Evolutionary conservation across 2,797 vertebrate species (phyloP).

Genomic region (Thalassophryne amazonica): DNA sequence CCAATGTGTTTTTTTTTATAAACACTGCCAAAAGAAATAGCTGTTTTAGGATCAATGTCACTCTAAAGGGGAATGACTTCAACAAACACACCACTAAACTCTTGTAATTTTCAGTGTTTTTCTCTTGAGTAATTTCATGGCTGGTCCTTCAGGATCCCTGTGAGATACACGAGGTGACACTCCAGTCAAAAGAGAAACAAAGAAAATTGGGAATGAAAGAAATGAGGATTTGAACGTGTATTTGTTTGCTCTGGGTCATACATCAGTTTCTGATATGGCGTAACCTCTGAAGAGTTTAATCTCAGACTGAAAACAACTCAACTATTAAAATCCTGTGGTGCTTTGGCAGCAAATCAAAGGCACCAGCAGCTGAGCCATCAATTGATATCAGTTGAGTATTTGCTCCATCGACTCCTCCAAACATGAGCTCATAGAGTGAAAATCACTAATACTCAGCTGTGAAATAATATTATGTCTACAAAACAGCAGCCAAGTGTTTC

Average conservation of each 20-base stretch:
- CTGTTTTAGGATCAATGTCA: too few species aligned
- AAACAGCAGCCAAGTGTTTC: neutral
- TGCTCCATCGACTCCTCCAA: too few species aligned
- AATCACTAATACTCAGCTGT: neutral
- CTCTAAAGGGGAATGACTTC: too few species aligned
- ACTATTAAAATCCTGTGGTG: neutral
- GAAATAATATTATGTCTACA: neutral
- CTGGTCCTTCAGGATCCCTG: neutral
- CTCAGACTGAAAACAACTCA: slow-evolving; percentile 16
- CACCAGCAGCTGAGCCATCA: neutral
- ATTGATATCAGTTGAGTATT: neutral
- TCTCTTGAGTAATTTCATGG: neutral
- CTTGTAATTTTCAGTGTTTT: too few species aligned
- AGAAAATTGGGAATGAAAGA: slow-evolving; percentile 17
- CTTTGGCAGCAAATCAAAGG: slow-evolving; percentile 8
- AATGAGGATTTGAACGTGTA: slow-evolving; percentile 19
- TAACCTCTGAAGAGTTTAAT: slow-evolving; percentile 11
- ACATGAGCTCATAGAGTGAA: too few species aligned
- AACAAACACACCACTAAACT: too few species aligned
- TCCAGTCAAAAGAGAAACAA: slow-evolving; percentile 9
- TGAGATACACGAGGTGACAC: slow-evolving; percentile 11
- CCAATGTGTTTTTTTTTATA: too few species aligned
- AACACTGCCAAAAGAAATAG: too few species aligned
- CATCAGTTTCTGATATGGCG: slow-evolving; percentile 4
- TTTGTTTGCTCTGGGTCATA: slow-evolving; percentile 9